Conservation (phyloP, 1,140 invertebrate species). For the Ericerus pela region DNA sequence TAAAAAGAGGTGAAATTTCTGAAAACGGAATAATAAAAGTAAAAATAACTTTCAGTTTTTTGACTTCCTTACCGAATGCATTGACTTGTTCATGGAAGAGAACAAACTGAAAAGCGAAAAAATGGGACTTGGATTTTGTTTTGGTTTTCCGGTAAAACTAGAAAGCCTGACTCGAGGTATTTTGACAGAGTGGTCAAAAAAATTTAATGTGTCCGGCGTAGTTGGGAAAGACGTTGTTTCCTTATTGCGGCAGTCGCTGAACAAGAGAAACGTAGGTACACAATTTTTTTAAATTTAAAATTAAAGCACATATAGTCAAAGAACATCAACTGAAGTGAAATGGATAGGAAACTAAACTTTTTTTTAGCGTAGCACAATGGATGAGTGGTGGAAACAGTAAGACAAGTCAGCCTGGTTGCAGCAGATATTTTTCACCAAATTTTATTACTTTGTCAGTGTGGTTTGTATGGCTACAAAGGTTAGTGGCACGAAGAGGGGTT, state of each 20-base stretch:
- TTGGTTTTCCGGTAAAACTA: slow-evolving; percentile 75
- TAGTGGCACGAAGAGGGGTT: too few species aligned
- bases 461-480: too few species aligned
- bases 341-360: too few species aligned
- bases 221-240: slow-evolving; percentile 71
- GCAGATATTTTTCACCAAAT: too few species aligned
- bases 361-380: too few species aligned
- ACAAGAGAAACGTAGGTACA: slow-evolving; percentile 49
- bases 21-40: too few species aligned
- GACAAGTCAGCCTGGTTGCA: too few species aligned
- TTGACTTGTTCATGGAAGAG: slow-evolving; percentile 49
- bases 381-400: too few species aligned
- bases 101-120: slow-evolving; percentile 43
- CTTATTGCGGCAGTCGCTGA: slow-evolving; percentile 61
- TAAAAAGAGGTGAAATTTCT: too few species aligned
- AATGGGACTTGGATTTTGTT: slow-evolving; percentile 46
- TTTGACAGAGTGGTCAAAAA: slow-evolving; percentile 86
- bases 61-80: slow-evolving; percentile 56
- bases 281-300: slow-evolving; percentile 41
- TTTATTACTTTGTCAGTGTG: too few species aligned
- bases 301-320: not conserved
- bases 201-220: slow-evolving; percentile 75
- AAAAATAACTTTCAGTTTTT: slow-evolving; percentile 52
- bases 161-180: slow-evolving; percentile 73
- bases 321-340: not conserved